phyloP scores from a whole-genome alignment of 2,113 vertebrate genomes.

The Girardinichthys multiradiatus region DNA sequence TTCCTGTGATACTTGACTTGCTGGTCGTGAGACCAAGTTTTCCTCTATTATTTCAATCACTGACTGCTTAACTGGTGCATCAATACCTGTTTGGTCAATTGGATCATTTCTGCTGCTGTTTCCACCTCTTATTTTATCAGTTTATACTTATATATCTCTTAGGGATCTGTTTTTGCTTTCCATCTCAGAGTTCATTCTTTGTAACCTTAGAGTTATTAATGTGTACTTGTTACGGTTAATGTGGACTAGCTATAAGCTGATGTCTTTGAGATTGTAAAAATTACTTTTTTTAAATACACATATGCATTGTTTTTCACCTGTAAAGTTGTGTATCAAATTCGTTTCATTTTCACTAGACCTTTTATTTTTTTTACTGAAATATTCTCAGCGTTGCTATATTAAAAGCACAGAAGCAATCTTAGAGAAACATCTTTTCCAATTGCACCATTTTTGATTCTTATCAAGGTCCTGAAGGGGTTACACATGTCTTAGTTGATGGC shows the following conservation, averaged over 20 bases:
- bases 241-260: not conserved
- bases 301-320: conserved; percentile 21
- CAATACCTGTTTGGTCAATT: not conserved
- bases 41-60: not conserved
- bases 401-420: not conserved
- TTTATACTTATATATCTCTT: not conserved
- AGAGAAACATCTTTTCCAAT: not conserved
- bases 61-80: not conserved
- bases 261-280: not conserved
- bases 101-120: not conserved
- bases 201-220: not conserved
- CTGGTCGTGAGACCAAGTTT: not conserved
- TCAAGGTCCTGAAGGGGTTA: not conserved
- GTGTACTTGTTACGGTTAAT: conserved; percentile 12
- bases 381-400: conserved; percentile 1
- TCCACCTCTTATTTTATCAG: not conserved
- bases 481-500: not conserved
- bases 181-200: conserved; percentile 1
- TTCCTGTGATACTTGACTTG: not conserved
- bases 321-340: conserved; percentile 27
- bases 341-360: conserved; percentile 6
- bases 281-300: not conserved
- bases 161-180: not conserved
- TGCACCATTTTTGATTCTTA: not conserved
- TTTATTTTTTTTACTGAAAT: not conserved